A percentile compares a stretch with the other conserved stretches of the same genome.
Conservation (phyloP, 2,888 invertebrate species). For the Baccha elongata region DNA sequence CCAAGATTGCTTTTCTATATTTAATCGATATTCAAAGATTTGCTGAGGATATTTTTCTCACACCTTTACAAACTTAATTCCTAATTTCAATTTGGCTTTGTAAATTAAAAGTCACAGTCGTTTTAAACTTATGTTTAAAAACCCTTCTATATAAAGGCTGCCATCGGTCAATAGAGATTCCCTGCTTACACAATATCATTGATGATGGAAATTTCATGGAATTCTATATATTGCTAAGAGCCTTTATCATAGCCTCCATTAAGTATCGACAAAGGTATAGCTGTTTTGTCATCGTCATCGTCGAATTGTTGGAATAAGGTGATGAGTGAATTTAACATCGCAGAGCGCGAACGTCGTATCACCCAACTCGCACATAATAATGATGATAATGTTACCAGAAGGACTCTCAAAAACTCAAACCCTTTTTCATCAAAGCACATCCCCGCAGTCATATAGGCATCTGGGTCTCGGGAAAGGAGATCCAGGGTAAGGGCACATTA, state of each 20-base stretch:
- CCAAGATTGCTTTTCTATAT: no score
- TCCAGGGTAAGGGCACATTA: conserved; percentile 20
- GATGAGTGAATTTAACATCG: conserved; percentile 9
- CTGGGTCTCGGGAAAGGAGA: not conserved
- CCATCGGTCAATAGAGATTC: conserved; percentile 20
- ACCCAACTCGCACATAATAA: conserved; percentile 19
- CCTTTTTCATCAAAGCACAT: conserved; percentile 19
- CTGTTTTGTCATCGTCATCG: conserved; percentile 2
- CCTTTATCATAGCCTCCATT: no score
- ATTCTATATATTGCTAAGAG: not conserved
- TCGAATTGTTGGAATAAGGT: conserved; percentile 12
- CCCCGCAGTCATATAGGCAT: not conserved
- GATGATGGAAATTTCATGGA: conserved; percentile 24
- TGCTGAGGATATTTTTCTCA: conserved; percentile 12
- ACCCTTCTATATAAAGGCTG: conserved; percentile 12
- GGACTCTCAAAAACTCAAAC: conserved; percentile 30
- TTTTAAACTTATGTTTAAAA: conserved; percentile 16
- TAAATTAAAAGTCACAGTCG: conserved; percentile 19
- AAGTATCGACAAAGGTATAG: not conserved
- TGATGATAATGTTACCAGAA: conserved; percentile 36
- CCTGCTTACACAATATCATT: conserved; percentile 46
- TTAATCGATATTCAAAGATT: conserved; percentile 13
- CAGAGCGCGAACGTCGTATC: not conserved
- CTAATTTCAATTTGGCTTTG: conserved; percentile 24
- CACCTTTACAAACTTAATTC: not conserved